These are phyloP conservation scores for Gobio gobio DNA, from an alignment of 2,113 vertebrate genomes.

Conservation along the genomic window DNA sequence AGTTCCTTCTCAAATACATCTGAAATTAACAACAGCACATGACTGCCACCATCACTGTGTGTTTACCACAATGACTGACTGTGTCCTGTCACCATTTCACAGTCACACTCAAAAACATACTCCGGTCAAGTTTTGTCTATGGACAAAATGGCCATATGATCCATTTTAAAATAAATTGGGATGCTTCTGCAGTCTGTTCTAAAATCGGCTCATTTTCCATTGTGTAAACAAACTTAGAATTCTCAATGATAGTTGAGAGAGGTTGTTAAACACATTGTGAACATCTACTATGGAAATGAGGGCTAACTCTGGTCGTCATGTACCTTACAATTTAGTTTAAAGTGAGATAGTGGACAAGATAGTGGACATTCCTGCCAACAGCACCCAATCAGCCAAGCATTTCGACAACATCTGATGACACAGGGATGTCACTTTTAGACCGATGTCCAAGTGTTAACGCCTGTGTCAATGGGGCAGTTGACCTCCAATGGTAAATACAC, in stretches of 20 bases:
- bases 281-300: background rate
- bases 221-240: background rate
- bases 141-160: background rate
- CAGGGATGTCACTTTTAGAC: background rate
- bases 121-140: too few relatives aligned
- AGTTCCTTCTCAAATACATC: background rate
- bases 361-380: background rate
- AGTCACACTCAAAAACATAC: too few relatives aligned
- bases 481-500: background rate
- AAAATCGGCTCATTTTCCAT: background rate
- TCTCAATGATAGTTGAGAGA: background rate
- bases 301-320: background rate
- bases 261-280: background rate
- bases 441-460: slow-evolving; percentile 21
- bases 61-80: background rate
- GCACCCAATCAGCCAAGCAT: slow-evolving; percentile 6
- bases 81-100: background rate
- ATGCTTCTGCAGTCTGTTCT: background rate
- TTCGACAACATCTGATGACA: slow-evolving; percentile 17
- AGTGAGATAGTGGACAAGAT: background rate
- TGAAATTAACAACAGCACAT: background rate
- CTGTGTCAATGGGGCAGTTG: slow-evolving; percentile 14
- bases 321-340: background rate
- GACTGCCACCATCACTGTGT: background rate
- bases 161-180: background rate